phyloP scores from a whole-genome alignment of 2,888 invertebrate genomes.

The Drosophila cognata region DNA sequence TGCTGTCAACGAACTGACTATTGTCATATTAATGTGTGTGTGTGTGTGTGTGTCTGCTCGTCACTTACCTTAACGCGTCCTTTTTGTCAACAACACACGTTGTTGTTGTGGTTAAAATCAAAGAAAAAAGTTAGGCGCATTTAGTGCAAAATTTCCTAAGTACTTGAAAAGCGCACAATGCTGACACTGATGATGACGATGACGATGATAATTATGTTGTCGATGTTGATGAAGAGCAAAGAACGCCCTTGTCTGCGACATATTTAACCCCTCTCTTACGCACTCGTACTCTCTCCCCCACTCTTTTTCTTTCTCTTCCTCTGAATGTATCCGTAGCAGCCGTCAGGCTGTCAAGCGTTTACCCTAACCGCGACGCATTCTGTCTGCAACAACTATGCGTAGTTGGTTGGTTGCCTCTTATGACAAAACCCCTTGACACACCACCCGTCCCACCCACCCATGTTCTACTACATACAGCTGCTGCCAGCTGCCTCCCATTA shows the following conservation, averaged over 20 bases:
- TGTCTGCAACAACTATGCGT: conserved; percentile 60
- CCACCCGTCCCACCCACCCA: neutral
- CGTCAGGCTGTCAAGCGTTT: conserved; percentile 71
- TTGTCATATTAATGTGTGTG: conserved; percentile 66
- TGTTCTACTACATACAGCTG: neutral
- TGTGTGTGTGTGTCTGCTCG: conserved; percentile 11
- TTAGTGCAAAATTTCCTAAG: conserved; percentile 71
- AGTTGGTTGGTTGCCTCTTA: conserved; percentile 61
- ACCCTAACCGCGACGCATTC: conserved; percentile 75
- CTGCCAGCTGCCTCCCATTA: neutral
- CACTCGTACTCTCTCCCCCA: neutral
- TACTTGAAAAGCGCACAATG: conserved; percentile 58
- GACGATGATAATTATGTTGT: conserved; percentile 18
- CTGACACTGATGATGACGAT: conserved; percentile 48
- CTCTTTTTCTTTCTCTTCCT: neutral
- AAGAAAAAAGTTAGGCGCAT: conserved; percentile 68
- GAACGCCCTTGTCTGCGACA: conserved; percentile 11
- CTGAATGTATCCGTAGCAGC: conserved; percentile 6
- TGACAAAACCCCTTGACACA: neutral
- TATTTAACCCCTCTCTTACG: neutral
- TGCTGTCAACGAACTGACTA: conserved; percentile 71
- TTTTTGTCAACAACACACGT: neutral
- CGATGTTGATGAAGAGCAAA: conserved; percentile 39
- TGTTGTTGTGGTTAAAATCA: conserved; percentile 51
- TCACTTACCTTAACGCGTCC: neutral